Base-by-base conservation (phyloP, 2,797 vertebrate genomes). In the Chrysocyon brachyurus region DNA sequence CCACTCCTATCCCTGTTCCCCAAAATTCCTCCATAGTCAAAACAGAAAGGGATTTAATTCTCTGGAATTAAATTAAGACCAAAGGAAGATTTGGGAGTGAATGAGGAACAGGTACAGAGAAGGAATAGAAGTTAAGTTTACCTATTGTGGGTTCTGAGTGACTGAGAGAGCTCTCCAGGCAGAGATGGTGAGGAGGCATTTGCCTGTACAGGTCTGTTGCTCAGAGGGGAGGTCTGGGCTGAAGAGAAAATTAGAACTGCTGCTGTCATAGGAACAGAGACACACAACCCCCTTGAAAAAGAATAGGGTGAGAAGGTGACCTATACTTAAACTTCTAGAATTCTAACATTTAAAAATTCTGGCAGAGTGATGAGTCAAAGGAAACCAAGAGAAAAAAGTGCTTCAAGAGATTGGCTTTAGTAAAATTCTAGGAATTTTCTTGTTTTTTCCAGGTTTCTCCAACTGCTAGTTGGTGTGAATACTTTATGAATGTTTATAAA, bases 401-500 rank as follows among this genome's bases (percentile, higher is more conserved):
- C 75, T n/a, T 54, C 49, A 78, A 17, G 14, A 56, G 28, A 54
- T 3, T 49, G 11, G 22, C 22, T 75, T 59, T 16, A 28, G 24
- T 70, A 31, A 66, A 46, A 64, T 96, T 83, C 78, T 54, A 46
- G 28, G 19, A 19, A 66, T 54, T 73, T 52, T 88, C 9, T 10
- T 73, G 26, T 57, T 85, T 79, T 90, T 63, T 46, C 46, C 49
- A 72, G 54, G 36, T 33, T 87, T 75, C 21, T 9, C 12, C n/a
- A 54, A n/a, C 10, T 66, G 63, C 33, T 93, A 12, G 11, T 73
- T 72, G 61, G 63, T 78, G 7, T 90, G 68, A 92, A 61, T 49
- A 33, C 40, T 95, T 82, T 17, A 70, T 31, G 21, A 94, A 57
- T 68, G n/a, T 93, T 75, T 86, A 59, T 49, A 95, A 73, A 56